Evolutionary conservation across 1,140 invertebrate species (phyloP), one percentile per base, ranked within the genome.

Genomic region (Euglossa dilemma): DNA sequence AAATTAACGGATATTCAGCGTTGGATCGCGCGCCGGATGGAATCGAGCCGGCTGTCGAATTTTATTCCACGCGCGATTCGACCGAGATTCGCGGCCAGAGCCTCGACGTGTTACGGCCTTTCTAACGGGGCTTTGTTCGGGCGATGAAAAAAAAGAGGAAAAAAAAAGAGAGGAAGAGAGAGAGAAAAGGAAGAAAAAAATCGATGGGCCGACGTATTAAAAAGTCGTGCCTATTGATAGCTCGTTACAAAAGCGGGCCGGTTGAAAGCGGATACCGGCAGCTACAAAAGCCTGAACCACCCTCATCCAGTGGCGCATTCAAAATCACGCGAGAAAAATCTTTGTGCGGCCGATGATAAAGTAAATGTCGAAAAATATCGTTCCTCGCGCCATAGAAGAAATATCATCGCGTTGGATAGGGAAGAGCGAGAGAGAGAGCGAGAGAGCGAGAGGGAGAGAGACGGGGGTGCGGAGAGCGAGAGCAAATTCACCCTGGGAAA

Each of bases 221-320:
- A 85, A 89, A 89, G 86, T 88, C 87, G 82, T 71, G 67, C 63
- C 87, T 88, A 83, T 88, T 80, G 87, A 88, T 88, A 63, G 75
- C 74, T 88, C 67, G 84, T 88, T 87, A 88, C 87, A 89, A 89
- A 85, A 88, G 86, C 86, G 79, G 28, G 52, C 66, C 73, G 47
- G 77, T 69, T 75, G 78, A 80, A 84, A 80, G 59, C 72, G 77
- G 87, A 88, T 88, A 80, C 61, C 78, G 64, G 36, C 56, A 18
- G 71, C 61, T 78, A 88, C 77, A 88, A 88, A 89, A 88, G 84
- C 76, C 72, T 57, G 81, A 76, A 75, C 80, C 77, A 79, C 72
- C 77, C 74, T 79, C 75, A 50, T 82, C 73, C 82, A 54, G 52
- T 16, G 70, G 67, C 23, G 80, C 86, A 71, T 87, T 86, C 78